A percentile compares a stretch with the other conserved stretches of the same genome.
These are phyloP conservation scores for Sinosuthora webbiana DNA, from an alignment of 2,113 vertebrate genomes.

Conservation along the genomic window DNA sequence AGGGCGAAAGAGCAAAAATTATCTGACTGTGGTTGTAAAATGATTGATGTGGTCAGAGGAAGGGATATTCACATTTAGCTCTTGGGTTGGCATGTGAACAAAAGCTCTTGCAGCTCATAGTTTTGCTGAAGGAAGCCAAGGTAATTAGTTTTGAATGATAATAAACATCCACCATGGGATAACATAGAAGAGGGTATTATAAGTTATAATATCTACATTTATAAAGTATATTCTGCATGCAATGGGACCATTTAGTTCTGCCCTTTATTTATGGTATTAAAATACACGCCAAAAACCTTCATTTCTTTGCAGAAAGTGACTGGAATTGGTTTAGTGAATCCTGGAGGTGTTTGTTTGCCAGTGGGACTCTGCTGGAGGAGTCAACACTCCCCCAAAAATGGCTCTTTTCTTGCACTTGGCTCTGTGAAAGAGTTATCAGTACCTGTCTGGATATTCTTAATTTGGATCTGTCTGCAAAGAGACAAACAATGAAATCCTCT, in stretches of 20 bases:
- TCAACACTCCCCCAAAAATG: neutral
- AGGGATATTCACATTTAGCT: neutral
- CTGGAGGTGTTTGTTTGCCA: neutral
- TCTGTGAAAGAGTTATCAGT: neutral
- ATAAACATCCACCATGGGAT: neutral
- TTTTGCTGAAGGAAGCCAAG: neutral
- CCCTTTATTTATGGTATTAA: neutral
- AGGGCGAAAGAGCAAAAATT: neutral
- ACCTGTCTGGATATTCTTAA: neutral
- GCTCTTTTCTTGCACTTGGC: neutral
- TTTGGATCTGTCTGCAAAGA: neutral
- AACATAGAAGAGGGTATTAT: neutral
- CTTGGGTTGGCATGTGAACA: neutral
- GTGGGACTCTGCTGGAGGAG: neutral
- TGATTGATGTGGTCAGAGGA: neutral
- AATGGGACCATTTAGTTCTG: neutral
- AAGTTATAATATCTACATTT: neutral
- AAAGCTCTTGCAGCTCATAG: neutral
- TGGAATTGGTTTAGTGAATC: neutral
- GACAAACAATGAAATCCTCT: neutral
- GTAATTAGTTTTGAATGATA: neutral
- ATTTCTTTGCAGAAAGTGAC: neutral
- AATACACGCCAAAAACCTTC: neutral
- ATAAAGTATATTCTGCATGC: neutral
- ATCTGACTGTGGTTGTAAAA: neutral